Base-by-base conservation (phyloP, 2,797 vertebrate genomes). In the Meda fulgida region DNA sequence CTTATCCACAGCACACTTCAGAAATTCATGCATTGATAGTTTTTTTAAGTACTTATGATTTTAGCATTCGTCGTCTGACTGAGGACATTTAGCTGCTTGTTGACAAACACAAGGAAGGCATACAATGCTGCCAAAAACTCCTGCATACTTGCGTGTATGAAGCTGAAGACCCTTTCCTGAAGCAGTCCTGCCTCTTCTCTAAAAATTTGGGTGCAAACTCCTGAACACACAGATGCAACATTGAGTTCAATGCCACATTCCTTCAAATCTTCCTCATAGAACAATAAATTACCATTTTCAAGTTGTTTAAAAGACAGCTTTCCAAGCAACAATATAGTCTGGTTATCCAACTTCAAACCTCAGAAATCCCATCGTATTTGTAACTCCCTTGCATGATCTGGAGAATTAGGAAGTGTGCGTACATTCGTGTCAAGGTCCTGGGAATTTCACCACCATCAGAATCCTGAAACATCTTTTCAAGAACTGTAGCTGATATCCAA, bases 91-190 rank as follows among this genome's bases (percentile, higher is more conserved):
- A 16, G 48, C 29, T 81, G 79, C 19, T 75, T 58, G 58, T 84
- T 86, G 38, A 63, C 51, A 19, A 86, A 76, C 14, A 65, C 69
- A 29, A 84, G 14, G 78, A 89, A 87, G 3, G 80, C 88, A 85
- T 87, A 87, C 5, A 89, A 73, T 7, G 86, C 86, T 66, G 88
- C 86, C n/a, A 89, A 75, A 51, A 83, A 89, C 80, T 87, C 88
- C 71, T 89, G 86, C 67, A 89, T 72, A n/a, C 84, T 87, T 34
- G 81, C 72, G 1, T 89, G 88, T 10, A 89, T 67, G 46, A 89
- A 89, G 67, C 81, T 84, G 38, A 84, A 89, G 29, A 84, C 70
- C 60, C 69, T 89, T 36, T 46, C 34, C 7, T 86, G 71, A 66
- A 65, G 63, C n/a, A 87, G 66, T 14, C 53, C 73, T 18, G 48